Percentiles rank a stretch among this genome's conserved stretches.
phyloP scores from a whole-genome alignment of 2,888 invertebrate genomes.

The Automeris io region DNA sequence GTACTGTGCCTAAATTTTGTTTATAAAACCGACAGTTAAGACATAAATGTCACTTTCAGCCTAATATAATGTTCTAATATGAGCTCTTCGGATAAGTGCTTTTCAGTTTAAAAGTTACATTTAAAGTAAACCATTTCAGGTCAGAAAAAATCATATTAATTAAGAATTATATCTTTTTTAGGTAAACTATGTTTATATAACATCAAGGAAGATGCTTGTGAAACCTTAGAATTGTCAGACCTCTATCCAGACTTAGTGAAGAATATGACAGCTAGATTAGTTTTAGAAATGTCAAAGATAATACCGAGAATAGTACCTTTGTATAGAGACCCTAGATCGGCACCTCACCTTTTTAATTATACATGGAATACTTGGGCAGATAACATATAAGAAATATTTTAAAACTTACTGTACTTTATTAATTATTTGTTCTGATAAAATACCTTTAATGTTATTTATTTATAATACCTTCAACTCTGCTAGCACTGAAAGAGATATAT shows the following conservation, averaged over 20 bases:
- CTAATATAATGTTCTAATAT: too few relatives aligned
- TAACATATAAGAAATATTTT: constrained; percentile 9
- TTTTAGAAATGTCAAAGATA: constrained; percentile 32
- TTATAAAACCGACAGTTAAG: too few relatives aligned
- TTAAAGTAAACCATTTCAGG: too few relatives aligned
- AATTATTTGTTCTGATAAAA: not conserved
- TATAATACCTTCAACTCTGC: too few relatives aligned
- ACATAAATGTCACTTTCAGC: too few relatives aligned
- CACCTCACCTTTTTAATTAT: constrained; percentile 44
- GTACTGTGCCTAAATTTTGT: too few relatives aligned
- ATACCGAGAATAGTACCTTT: constrained; percentile 36
- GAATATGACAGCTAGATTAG: constrained; percentile 27
- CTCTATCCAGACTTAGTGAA: constrained; percentile 33
- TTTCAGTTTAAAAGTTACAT: too few relatives aligned
- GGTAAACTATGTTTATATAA: constrained; percentile 48
- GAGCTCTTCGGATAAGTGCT: too few relatives aligned
- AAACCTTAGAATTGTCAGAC: constrained; percentile 40
- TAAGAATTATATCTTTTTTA: constrained; percentile 29
- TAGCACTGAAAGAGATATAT: too few relatives aligned
- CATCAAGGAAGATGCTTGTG: constrained; percentile 56
- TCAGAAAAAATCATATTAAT: too few relatives aligned
- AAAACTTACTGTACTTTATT: not conserved
- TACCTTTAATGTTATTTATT: too few relatives aligned
- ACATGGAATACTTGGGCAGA: constrained; percentile 52
- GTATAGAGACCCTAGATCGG: constrained; percentile 39